Evolutionary conservation across 2,797 vertebrate species (phyloP).

Genomic region (Ctenochaetus hawaiiensis): DNA sequence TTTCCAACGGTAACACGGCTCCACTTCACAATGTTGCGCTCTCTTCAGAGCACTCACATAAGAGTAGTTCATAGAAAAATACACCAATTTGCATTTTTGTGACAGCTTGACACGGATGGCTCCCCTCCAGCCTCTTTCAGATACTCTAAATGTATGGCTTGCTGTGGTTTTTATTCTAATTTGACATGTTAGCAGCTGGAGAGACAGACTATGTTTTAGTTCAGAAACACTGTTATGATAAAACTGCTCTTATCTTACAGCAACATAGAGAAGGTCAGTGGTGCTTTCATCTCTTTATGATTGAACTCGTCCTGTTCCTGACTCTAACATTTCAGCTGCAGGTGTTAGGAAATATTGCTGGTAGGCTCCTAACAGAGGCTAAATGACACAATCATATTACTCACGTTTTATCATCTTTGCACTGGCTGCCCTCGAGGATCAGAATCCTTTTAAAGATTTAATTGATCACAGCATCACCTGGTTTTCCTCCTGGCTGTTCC

Average conservation of each 20-base stretch:
- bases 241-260: constrained; percentile 40
- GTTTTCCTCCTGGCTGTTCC: neutral
- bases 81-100: constrained; percentile 27
- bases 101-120: constrained; percentile 30
- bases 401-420: constrained; percentile 50
- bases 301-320: constrained; percentile 28
- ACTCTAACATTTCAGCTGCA: constrained; percentile 37
- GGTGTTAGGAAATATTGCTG: constrained; percentile 29
- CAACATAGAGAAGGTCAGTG: constrained; percentile 34
- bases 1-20: constrained; percentile 18
- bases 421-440: constrained; percentile 41
- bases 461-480: constrained; percentile 47
- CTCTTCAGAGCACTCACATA: constrained; percentile 8
- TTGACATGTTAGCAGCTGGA: constrained; percentile 26
- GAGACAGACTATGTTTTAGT: constrained; percentile 16
- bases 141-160: constrained; percentile 19
- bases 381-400: constrained; percentile 55
- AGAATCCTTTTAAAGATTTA: constrained; percentile 61
- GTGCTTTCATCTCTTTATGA: constrained; percentile 43
- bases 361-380: constrained; percentile 38
- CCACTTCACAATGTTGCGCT: constrained; percentile 4
- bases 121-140: constrained; percentile 22
- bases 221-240: constrained; percentile 30
- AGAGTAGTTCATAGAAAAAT: constrained; percentile 17
- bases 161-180: constrained; percentile 2